Base-by-base conservation (phyloP, 2,113 vertebrate genomes). In the Centropristis striata region DNA sequence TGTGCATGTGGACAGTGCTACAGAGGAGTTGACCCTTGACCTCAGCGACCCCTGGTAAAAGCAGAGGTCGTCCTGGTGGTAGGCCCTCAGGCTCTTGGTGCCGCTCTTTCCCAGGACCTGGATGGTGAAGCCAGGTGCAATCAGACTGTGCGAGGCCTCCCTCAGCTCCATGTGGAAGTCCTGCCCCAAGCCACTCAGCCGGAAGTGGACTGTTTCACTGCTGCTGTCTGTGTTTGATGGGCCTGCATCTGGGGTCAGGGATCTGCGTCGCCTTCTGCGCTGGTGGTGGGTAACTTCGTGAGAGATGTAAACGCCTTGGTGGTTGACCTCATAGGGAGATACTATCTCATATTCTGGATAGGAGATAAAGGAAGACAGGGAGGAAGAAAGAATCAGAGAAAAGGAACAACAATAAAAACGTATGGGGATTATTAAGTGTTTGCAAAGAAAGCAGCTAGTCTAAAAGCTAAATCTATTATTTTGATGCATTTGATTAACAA, bases 41-140 rank as follows among this genome's bases (percentile, higher is more conserved):
- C 94, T 92, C 78, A 97, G 79, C 32, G 91, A 95, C 72, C 97
- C 97, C 86, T 96, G 96, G 80, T 97, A 98, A 90, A 97, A 98
- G 86, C 97, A 98, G 88, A 96, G 95, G 59, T 97, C 92, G 15
- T 96, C 91, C 1, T 82, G 86, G 0, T 82, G 85, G 83, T 95
- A 94, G 28, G 87, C 60, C 85, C 90, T 92, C 70, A 96, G 90
- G 18, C 94, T 95, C 80, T 92, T 94, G 44, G 95, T 94, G 78
- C 94, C 92, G 8, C 90, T 93, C 78, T 90, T 94, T 77, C 95
- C 94, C 92, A 97, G 86, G 9, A 95, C 95, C 86, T 97, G 97
- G 63, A 98, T 57, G 16, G 81, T 87, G 84, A 98, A 96, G 32
- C 96, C 96, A 55, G 96, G 95, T 75, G 96, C 93, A 37, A 97